phyloP scores from a whole-genome alignment of 2,113 vertebrate genomes.

The Aspiorhynchus laticeps region DNA sequence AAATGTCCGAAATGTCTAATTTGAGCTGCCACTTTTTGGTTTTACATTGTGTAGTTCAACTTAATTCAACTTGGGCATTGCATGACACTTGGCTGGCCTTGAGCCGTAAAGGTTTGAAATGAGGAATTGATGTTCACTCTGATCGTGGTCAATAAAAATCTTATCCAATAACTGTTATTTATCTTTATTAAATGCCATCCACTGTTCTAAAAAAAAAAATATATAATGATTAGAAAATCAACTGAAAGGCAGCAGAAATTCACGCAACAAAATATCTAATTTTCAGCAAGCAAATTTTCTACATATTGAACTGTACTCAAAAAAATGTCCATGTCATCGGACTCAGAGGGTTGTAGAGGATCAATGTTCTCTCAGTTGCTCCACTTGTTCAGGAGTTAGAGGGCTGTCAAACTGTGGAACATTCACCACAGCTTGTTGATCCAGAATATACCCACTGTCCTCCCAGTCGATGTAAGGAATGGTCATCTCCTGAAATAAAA shows the following conservation, averaged over 20 bases:
- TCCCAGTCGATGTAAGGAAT: constrained; percentile 5
- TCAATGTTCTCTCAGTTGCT: constrained; percentile 22
- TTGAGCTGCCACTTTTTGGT: background rate
- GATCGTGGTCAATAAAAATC: too few relatives aligned
- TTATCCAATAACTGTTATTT: too few relatives aligned
- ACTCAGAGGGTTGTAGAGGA: constrained; percentile 26
- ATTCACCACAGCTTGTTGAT: background rate
- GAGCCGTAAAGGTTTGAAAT: too few relatives aligned
- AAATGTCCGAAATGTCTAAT: background rate
- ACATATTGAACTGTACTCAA: constrained; percentile 32
- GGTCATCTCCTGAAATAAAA: constrained; percentile 17
- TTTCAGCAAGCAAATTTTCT: background rate
- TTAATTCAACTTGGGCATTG: too few relatives aligned
- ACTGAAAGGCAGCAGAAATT: background rate
- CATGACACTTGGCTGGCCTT: too few relatives aligned
- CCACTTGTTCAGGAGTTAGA: constrained; percentile 7
- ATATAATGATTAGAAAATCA: background rate
- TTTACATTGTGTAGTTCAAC: background rate
- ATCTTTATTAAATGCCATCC: background rate
- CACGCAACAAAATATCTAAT: background rate
- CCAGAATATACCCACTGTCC: background rate
- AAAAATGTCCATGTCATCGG: constrained; percentile 24
- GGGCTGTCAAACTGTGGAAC: background rate
- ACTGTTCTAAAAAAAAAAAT: background rate
- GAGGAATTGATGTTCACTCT: too few relatives aligned